Evolutionary conservation across 2,888 invertebrate genomes (phyloP).

Genomic region (Seladonia tumulorum): DNA sequence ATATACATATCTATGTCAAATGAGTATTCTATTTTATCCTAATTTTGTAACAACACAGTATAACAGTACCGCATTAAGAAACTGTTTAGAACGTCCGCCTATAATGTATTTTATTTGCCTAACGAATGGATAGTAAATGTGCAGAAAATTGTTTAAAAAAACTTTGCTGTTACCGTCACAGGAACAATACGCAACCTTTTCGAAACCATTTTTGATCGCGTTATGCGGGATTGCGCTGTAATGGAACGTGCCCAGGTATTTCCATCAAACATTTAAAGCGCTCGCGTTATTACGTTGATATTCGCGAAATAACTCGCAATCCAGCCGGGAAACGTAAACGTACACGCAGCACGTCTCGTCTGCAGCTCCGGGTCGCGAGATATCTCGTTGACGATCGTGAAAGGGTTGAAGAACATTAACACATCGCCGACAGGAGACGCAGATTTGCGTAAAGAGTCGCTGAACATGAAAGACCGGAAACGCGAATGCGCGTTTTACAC

Average conservation of each 20-base stretch:
- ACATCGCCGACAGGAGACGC: constrained; percentile 9
- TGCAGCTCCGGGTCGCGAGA: neutral
- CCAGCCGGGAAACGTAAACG: neutral
- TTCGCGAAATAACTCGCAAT: neutral
- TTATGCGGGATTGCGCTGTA: neutral
- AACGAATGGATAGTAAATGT: too few relatives aligned
- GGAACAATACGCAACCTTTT: neutral
- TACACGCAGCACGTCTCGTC: neutral
- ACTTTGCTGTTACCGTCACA: too few relatives aligned
- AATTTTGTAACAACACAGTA: too few relatives aligned
- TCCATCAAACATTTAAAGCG: neutral
- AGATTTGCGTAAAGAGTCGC: constrained; percentile 6
- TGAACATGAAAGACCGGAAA: constrained; percentile 14
- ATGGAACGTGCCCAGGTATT: neutral
- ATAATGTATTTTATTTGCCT: too few relatives aligned
- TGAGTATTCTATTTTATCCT: too few relatives aligned
- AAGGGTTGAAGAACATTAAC: constrained; percentile 15
- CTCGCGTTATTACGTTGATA: neutral
- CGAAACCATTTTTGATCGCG: neutral
- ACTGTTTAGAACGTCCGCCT: too few relatives aligned
- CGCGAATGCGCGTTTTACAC: constrained; percentile 11
- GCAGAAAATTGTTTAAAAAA: too few relatives aligned
- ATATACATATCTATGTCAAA: too few relatives aligned
- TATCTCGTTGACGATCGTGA: constrained; percentile 8
- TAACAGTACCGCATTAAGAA: too few relatives aligned